phyloP scores from a whole-genome alignment of 2,888 invertebrate genomes.

The Sarcophaga carnaria region DNA sequence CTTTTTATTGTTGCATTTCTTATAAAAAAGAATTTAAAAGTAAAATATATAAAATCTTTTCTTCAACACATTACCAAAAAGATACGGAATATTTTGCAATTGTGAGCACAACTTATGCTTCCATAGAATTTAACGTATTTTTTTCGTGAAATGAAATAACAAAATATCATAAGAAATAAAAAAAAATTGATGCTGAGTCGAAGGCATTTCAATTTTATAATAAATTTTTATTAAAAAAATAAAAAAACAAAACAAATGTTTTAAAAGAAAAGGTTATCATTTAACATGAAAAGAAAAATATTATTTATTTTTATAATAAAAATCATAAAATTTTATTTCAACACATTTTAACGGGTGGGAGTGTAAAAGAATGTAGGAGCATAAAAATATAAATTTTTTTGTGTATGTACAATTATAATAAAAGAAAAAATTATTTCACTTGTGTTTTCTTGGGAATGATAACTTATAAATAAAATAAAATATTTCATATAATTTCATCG shows the following conservation, averaged over 20 bases:
- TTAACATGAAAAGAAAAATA: slow-evolving; percentile 2
- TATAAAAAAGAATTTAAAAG: no score
- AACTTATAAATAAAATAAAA: no score
- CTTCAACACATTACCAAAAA: slow-evolving; percentile 5
- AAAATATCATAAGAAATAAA: slow-evolving; percentile 8
- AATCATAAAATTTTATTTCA: background rate
- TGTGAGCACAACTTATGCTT: slow-evolving; percentile 19
- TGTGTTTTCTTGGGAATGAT: no score
- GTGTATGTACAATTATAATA: background rate
- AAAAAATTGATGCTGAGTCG: background rate
- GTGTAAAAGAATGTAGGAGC: no score
- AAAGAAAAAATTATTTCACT: background rate
- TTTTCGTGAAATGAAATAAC: background rate
- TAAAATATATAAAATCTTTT: slow-evolving; percentile 7
- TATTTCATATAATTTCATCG: no score
- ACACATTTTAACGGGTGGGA: background rate
- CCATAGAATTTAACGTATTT: slow-evolving; percentile 8
- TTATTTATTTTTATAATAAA: background rate
- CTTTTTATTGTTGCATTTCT: background rate
- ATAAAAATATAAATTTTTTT: no score
- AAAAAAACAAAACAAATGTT: background rate
- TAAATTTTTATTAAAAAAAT: no score
- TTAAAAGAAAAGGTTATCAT: slow-evolving; percentile 24
- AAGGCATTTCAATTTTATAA: background rate
- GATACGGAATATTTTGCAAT: background rate